A percentile compares a stretch with the other conserved stretches of the same genome.
These are phyloP conservation scores for Sebastes dallii DNA, from an alignment of 2,797 vertebrate genomes.

Conservation along the genomic window DNA sequence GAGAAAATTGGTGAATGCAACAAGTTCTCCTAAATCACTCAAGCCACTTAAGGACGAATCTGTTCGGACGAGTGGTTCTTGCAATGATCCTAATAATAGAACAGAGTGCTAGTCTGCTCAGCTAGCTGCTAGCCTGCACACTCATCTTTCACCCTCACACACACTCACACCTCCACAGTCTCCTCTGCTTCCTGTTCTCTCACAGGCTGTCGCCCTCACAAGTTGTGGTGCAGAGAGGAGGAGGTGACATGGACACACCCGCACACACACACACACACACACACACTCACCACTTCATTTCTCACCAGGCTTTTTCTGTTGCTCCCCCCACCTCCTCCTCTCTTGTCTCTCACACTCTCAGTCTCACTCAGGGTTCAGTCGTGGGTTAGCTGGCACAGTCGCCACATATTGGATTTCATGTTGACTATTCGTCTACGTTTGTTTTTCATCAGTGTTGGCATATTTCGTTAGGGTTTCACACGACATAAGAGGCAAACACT, in stretches of 20 bases:
- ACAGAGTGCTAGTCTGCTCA: slow-evolving; percentile 35
- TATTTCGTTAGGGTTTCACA: slow-evolving; percentile 25
- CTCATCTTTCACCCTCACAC: slow-evolving; percentile 28
- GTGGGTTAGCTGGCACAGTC: slow-evolving; percentile 61
- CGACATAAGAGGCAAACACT: slow-evolving; percentile 2
- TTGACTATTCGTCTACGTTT: slow-evolving; percentile 18
- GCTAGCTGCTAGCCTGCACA: slow-evolving; percentile 38
- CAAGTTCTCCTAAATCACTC: not conserved
- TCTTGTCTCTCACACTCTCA: slow-evolving; percentile 46
- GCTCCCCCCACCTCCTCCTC: slow-evolving; percentile 26
- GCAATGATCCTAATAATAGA: slow-evolving; percentile 41
- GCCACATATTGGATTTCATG: slow-evolving; percentile 52
- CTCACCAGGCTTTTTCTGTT: slow-evolving; percentile 65
- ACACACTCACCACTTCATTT: slow-evolving; percentile 52
- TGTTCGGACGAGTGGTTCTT: not conserved
- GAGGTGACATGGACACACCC: slow-evolving; percentile 55
- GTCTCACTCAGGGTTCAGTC: slow-evolving; percentile 62
- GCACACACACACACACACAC: slow-evolving; percentile 17
- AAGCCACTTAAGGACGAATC: not conserved
- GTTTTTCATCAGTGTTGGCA: slow-evolving; percentile 7
- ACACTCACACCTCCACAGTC: slow-evolving; percentile 47
- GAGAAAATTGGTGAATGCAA: not conserved
- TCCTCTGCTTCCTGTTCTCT: slow-evolving; percentile 71
- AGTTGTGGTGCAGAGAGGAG: slow-evolving; percentile 53
- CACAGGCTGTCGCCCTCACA: slow-evolving; percentile 66